Base-by-base conservation (phyloP, 2,888 invertebrate genomes). In the Eupsilia transversa region DNA sequence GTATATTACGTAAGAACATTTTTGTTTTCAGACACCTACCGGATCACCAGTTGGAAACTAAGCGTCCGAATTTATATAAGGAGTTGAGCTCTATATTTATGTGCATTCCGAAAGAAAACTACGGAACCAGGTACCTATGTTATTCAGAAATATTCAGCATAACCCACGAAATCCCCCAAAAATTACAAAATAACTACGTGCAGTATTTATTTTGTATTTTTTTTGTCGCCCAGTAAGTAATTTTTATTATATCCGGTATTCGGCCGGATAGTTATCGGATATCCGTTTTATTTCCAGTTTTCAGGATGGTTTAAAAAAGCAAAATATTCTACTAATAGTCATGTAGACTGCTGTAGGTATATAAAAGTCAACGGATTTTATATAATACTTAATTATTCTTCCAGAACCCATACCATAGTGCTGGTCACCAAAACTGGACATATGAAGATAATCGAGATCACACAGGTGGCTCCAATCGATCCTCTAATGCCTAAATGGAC, bases 351-450 rank as follows among this genome's bases (percentile, higher is more conserved):
- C 17, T 61, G 17, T 7, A 17, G 5, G 17, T 7, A 17, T 14
- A 56, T 7, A 35, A 35, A 60, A n/a, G 0, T 27, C 27, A 27
- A 38, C 38, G n/a, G n/a, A 20, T 27, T 17, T 17, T 56, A 17
- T 46, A 20, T 23, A 10, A 20, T 20, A 38, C 7, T 12, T 57
- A 1, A 14, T 60, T 61, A 56, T 49, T 72, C 59, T 77, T 92
- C 86, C 92, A 97, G 98, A 83, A 97, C 98, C 12, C 98, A 98
- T 87, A 97, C 97, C 1, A 90, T 98, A 33, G 96, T 98, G 83
- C 91, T 98, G n/a, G 93, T 98, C 3, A 97, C 98, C 86, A 96
- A 97, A 79, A 90, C 96, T 35, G 97, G 97, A 82, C 95, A 97
- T 85, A 92, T 97, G 66, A 97, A 97, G 81, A 97, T 97, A 76